These are phyloP conservation scores for Drosophila falleni DNA, from an alignment of 2,888 invertebrate species.

Conservation along the genomic window DNA sequence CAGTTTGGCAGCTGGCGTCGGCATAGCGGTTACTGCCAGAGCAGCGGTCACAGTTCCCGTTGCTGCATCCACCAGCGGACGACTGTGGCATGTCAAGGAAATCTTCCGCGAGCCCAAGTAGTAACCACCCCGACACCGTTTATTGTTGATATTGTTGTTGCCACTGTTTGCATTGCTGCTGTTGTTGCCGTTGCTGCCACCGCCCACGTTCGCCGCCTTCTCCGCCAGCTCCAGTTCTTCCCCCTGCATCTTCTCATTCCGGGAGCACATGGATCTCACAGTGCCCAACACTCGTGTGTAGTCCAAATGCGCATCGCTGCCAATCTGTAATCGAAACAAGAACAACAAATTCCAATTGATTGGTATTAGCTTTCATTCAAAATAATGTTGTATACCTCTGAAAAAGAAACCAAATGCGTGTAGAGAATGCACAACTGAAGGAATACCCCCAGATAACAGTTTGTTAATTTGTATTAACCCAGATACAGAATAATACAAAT, in stretches of 20 bases:
- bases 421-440: conserved; percentile 27
- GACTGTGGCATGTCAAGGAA: conserved; percentile 90
- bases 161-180: conserved; percentile 12
- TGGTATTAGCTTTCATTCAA: not conserved
- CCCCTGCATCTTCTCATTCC: conserved; percentile 87
- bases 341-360: not conserved
- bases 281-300: conserved; percentile 86
- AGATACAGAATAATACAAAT: no score
- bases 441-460: not conserved
- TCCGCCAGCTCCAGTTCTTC: conserved; percentile 67
- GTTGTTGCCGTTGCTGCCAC: conserved; percentile 19
- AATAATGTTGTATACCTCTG: not conserved
- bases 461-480: no score
- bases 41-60: conserved; percentile 81
- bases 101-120: conserved; percentile 88
- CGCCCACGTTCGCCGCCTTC: conserved; percentile 67
- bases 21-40: conserved; percentile 63
- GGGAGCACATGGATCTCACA: conserved; percentile 87
- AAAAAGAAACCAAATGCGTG: conserved; percentile 12
- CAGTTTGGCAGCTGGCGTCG: conserved; percentile 77
- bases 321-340: conserved; percentile 64
- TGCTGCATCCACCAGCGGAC: conserved; percentile 84
- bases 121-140: conserved; percentile 82
- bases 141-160: conserved; percentile 16
- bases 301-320: conserved; percentile 84